These are phyloP conservation scores for Haliaeetus leucogaster DNA, from an alignment of 2,113 vertebrate species.

Conservation along the genomic window DNA sequence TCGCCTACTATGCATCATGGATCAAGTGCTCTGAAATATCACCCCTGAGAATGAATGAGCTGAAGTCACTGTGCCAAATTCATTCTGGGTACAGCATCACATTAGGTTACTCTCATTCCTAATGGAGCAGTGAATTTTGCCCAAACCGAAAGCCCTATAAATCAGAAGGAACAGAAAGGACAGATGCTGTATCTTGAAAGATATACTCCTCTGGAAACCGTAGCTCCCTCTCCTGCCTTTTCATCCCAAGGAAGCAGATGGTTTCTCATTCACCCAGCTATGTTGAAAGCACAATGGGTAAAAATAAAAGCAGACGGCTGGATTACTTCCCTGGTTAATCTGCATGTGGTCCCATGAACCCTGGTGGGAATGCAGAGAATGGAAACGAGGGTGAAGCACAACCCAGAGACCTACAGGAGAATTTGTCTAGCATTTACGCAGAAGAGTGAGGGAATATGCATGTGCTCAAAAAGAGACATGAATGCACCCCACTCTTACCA, in stretches of 20 bases:
- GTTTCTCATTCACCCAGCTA: not conserved
- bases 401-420: not conserved
- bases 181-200: not conserved
- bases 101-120: not conserved
- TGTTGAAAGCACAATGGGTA: not conserved
- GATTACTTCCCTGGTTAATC: not conserved
- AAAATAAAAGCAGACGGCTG: conserved; percentile 37
- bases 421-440: not conserved
- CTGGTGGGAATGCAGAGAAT: not conserved
- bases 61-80: conserved; percentile 3
- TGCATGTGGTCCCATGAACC: not conserved
- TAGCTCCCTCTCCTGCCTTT: not conserved
- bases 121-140: not conserved
- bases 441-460: not conserved
- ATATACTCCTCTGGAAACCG: not conserved
- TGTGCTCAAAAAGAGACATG: not conserved
- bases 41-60: not conserved
- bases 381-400: not conserved
- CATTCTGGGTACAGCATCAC: not conserved
- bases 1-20: not conserved
- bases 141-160: not conserved
- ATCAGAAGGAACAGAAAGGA: not conserved
- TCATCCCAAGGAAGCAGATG: not conserved
- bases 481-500: not conserved
- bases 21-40: not conserved